A percentile compares a stretch with the other conserved stretches of the same genome.
phyloP scores from a whole-genome alignment of 2,888 invertebrate species.

The Aquatica leii region DNA sequence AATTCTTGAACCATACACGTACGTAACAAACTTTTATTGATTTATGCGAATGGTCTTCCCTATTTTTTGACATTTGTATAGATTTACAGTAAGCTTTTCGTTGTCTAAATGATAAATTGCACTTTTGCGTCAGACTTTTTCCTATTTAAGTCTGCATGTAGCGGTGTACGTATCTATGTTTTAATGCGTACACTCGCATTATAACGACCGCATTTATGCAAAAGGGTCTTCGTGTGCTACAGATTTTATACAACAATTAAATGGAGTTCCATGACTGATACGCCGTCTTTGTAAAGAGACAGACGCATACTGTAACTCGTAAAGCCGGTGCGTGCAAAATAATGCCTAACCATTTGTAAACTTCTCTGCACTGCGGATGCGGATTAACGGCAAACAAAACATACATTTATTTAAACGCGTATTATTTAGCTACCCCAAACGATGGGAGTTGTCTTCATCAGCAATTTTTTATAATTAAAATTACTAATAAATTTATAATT shows the following conservation, averaged over 20 bases:
- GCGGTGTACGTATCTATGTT: constrained; percentile 15
- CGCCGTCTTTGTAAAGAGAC: constrained; percentile 31
- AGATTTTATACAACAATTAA: constrained; percentile 34
- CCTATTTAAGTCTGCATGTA: constrained; percentile 9
- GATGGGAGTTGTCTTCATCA: constrained; percentile 19
- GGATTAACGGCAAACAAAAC: constrained; percentile 38
- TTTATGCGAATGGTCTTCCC: constrained; percentile 50
- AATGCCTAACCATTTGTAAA: constrained; percentile 37
- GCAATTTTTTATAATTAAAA: constrained; percentile 23
- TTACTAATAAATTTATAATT: too few relatives aligned
- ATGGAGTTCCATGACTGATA: constrained; percentile 36
- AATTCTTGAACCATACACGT: constrained; percentile 50
- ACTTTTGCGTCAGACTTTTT: constrained; percentile 14
- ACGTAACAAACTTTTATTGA: constrained; percentile 51
- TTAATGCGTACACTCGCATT: constrained; percentile 13
- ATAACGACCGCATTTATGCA: constrained; percentile 18
- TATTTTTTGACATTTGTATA: constrained; percentile 52
- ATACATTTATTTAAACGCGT: constrained; percentile 32
- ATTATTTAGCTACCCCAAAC: constrained; percentile 18
- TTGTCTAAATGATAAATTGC: constrained; percentile 40
- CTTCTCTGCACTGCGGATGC: constrained; percentile 38
- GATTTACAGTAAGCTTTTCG: constrained; percentile 48
- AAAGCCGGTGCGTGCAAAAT: constrained; percentile 36
- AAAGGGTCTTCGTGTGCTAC: constrained; percentile 27
- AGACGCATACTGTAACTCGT: constrained; percentile 33